Evolutionary conservation across 2,113 vertebrate genomes (phyloP).

Genomic region (Megaceryle maxima): DNA sequence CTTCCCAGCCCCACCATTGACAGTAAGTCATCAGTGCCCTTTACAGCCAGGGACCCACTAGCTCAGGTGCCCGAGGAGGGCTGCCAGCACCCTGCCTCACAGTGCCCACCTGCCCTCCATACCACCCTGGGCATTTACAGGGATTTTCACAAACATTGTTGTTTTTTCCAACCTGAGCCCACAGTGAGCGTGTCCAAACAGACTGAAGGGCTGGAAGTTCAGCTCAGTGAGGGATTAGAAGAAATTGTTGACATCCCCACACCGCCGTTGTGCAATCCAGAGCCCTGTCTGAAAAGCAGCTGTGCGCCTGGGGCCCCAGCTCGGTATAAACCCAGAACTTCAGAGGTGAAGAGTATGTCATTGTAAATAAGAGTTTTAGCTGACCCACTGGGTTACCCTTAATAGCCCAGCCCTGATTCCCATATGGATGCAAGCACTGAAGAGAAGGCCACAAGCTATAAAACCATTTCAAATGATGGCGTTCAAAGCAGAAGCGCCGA

Average conservation of each 20-base stretch:
- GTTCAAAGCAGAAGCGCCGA: neutral
- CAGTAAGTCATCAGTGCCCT: neutral
- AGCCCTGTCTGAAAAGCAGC: constrained; percentile 24
- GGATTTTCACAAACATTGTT: neutral
- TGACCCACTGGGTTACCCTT: neutral
- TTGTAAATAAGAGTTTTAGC: neutral
- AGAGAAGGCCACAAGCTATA: neutral
- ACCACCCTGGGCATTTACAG: neutral
- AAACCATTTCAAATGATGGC: neutral
- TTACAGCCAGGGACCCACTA: neutral
- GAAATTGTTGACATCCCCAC: constrained; percentile 2
- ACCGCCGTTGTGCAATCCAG: neutral
- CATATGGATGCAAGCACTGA: neutral
- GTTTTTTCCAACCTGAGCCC: neutral
- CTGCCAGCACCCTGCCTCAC: neutral
- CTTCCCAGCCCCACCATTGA: neutral
- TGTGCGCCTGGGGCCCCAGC: neutral
- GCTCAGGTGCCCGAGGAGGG: neutral
- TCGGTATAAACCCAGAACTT: neutral
- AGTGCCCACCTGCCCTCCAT: rapidly evolving
- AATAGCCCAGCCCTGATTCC: neutral
- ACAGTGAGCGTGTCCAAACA: neutral
- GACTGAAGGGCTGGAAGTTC: neutral
- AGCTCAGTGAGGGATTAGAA: neutral
- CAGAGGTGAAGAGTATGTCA: neutral